phyloP scores from a whole-genome alignment of 2,113 vertebrate genomes.

The western clawed frog (Xenopus tropicalis) region UCB_Xtro_10.0 CM004443.2:47721501-47722000 shows the following conservation, averaged over 20 bases:
- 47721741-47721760: not conserved
- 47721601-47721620: too few species aligned
- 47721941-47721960: conserved; percentile 34
- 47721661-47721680: too few species aligned
- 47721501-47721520: too few species aligned
- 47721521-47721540: too few species aligned
- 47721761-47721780: not conserved
- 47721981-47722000: not conserved
- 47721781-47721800: not conserved
- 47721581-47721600: too few species aligned
- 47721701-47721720: too few species aligned
- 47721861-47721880: not conserved
- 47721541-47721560: too few species aligned
- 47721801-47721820: not conserved
- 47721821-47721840: conserved; percentile 8
- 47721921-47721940: conserved; percentile 9
- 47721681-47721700: too few species aligned
- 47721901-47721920: conserved; percentile 10
- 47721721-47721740: not conserved
- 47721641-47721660: too few species aligned
- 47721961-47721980: not conserved
- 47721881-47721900: conserved; percentile 27
- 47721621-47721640: too few species aligned
- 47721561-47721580: too few species aligned
- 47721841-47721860: conserved; percentile 1